phyloP scores from a whole-genome alignment of 2,888 invertebrate species.

The Phorcus lineatus region DNA sequence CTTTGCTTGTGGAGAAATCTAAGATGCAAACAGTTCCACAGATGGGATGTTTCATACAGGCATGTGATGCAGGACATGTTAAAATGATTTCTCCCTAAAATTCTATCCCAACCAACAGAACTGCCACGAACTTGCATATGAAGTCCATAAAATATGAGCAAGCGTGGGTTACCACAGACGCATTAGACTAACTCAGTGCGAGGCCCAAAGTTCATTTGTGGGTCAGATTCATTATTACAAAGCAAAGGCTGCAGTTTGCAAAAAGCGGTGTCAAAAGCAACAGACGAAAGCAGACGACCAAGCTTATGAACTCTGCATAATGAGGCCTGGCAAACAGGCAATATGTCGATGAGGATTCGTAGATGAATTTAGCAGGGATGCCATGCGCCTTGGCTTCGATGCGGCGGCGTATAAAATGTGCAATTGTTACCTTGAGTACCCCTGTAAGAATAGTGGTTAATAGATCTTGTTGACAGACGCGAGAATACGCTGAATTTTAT shows the following conservation, averaged over 20 bases:
- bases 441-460: neutral
- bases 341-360: neutral
- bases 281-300: neutral
- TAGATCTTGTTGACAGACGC: neutral
- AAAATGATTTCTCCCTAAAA: too few species aligned
- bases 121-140: neutral
- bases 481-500: slow-evolving; percentile 7
- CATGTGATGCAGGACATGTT: too few species aligned
- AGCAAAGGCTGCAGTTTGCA: neutral
- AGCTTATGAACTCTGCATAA: neutral
- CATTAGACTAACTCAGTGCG: neutral
- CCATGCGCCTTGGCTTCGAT: neutral
- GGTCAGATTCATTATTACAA: neutral
- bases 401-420: neutral
- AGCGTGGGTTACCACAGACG: neutral
- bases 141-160: neutral
- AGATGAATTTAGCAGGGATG: neutral
- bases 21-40: too few species aligned
- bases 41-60: too few species aligned
- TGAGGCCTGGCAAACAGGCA: neutral
- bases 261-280: neutral
- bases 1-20: too few species aligned
- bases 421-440: neutral
- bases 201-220: too few species aligned
- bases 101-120: neutral